These are phyloP conservation scores for Drosophila mayri DNA, from an alignment of 1,140 invertebrate species.

Conservation along the genomic window DNA sequence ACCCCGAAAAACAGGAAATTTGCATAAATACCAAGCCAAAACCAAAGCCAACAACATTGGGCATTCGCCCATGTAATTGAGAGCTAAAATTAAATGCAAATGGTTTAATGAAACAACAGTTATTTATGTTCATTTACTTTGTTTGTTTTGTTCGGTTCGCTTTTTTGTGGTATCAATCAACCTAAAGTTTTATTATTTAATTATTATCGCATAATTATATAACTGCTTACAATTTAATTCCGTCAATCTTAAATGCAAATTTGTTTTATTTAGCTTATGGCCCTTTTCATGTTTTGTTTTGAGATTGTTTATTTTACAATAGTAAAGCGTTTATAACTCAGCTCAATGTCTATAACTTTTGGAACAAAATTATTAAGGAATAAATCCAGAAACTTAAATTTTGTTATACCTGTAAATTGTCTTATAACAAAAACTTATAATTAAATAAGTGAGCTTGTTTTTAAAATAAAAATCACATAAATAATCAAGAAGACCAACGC, in stretches of 20 bases:
- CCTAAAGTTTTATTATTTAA: conserved; percentile 72
- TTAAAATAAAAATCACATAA: not conserved
- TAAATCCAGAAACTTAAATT: not conserved
- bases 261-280: conserved; percentile 48
- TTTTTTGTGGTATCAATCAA: conserved; percentile 67
- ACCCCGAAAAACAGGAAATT: conserved; percentile 41
- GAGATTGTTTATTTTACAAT: conserved; percentile 73
- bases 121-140: conserved; percentile 78
- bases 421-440: not conserved
- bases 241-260: conserved; percentile 70
- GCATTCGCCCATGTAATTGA: conserved; percentile 65
- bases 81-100: conserved; percentile 77
- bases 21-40: conserved; percentile 58
- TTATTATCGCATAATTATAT: conserved; percentile 75
- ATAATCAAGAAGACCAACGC: not conserved
- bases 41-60: conserved; percentile 45
- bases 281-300: conserved; percentile 16
- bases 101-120: conserved; percentile 79
- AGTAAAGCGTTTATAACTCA: conserved; percentile 46
- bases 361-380: too few species aligned
- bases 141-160: conserved; percentile 62
- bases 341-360: too few species aligned
- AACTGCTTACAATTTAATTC: conserved; percentile 70
- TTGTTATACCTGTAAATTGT: not conserved
- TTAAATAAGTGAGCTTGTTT: not conserved